phyloP scores from a whole-genome alignment of 2,113 vertebrate species.

The Malaclemys terrapin region DNA sequence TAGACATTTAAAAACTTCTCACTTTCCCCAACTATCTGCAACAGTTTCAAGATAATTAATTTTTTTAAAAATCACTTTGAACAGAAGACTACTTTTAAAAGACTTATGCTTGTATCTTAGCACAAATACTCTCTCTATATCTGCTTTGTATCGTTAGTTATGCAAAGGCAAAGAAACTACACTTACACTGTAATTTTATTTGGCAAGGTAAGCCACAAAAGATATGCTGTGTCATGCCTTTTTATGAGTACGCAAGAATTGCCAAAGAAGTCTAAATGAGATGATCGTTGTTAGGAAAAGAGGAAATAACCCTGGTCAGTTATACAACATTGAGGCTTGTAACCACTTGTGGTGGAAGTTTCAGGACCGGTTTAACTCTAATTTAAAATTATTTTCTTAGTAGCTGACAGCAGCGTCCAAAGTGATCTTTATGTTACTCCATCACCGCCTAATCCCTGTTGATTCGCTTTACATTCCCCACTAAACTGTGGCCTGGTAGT shows the following conservation, averaged over 20 bases:
- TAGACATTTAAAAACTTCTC: slow-evolving; percentile 65
- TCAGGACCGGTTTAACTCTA: slow-evolving; percentile 32
- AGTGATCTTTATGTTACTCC: neutral
- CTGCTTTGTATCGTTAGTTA: slow-evolving; percentile 63
- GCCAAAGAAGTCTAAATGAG: slow-evolving; percentile 69
- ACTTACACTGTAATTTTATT: slow-evolving; percentile 56
- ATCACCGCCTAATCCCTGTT: neutral
- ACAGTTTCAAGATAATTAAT: slow-evolving; percentile 67
- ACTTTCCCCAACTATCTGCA: slow-evolving; percentile 66
- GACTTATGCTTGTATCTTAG: slow-evolving; percentile 61
- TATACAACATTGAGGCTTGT: slow-evolving; percentile 62
- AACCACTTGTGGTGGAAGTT: slow-evolving; percentile 48
- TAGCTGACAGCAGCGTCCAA: slow-evolving; percentile 6
- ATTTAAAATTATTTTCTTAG: slow-evolving; percentile 55
- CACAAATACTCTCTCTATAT: slow-evolving; percentile 33
- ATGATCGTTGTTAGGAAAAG: slow-evolving; percentile 58
- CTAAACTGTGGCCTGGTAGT: neutral
- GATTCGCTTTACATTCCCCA: neutral
- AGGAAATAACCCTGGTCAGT: slow-evolving; percentile 62
- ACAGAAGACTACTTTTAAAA: slow-evolving; percentile 43
- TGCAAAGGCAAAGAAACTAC: slow-evolving; percentile 65
- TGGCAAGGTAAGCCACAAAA: slow-evolving; percentile 56
- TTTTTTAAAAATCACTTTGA: slow-evolving; percentile 55
- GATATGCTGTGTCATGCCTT: slow-evolving; percentile 74
- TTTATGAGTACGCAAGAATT: slow-evolving; percentile 62